A percentile compares a stretch with the other conserved stretches of the same genome.
Evolutionary conservation across 2,797 vertebrate species (phyloP).

Genomic region (Pachyuromys duprasi): DNA sequence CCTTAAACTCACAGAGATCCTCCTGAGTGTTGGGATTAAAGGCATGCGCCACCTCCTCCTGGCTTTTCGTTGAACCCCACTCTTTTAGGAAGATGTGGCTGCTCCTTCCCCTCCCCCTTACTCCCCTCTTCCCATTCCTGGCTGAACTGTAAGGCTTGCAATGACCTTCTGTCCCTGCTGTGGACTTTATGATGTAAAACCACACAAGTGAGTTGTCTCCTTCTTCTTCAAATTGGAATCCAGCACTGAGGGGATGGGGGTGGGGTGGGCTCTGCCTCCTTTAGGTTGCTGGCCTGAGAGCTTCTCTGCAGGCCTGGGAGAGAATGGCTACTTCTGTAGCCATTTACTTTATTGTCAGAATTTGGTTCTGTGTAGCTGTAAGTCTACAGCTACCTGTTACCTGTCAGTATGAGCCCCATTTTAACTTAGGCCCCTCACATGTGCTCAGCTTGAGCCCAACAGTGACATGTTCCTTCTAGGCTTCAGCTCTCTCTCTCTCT

Average conservation of each 20-base stretch:
- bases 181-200: accelerated
- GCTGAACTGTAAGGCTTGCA: accelerated
- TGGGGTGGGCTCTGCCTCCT: not conserved
- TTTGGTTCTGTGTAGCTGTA: not conserved
- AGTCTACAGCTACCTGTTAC: not conserved
- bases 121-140: accelerated
- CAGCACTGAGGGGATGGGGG: too few species aligned
- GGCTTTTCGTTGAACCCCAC: not conserved
- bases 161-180: not conserved
- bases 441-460: not conserved
- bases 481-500: too few species aligned
- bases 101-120: too few species aligned
- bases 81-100: not conserved
- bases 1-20: not conserved
- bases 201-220: accelerated
- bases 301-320: not conserved
- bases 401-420: too few species aligned
- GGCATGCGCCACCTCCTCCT: not conserved
- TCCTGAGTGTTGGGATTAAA: not conserved
- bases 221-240: accelerated
- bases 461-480: not conserved
- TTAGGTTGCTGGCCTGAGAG: too few species aligned
- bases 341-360: too few species aligned
- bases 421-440: not conserved
- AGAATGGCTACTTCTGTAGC: too few species aligned